Percentiles rank a stretch among this genome's conserved stretches.
These are phyloP conservation scores for Drosophila glabriapex DNA, from an alignment of 2,888 invertebrate genomes.

Conservation along the genomic window DNA sequence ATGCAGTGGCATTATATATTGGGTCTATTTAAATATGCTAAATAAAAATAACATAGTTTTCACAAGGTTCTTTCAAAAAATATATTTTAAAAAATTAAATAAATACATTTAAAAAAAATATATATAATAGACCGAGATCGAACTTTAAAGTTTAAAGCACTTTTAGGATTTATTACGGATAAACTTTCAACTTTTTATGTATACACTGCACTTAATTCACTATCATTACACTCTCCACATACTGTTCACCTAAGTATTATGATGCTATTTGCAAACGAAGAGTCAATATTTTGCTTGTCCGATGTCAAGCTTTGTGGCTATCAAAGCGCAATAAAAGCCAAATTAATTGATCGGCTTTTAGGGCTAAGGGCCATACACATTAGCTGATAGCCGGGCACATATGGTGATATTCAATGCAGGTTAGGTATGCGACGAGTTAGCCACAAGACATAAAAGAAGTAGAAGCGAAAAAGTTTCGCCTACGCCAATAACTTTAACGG, in stretches of 20 bases:
- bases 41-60: not conserved
- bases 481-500: constrained; percentile 41
- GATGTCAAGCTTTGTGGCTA: constrained; percentile 7
- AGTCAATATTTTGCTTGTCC: constrained; percentile 18
- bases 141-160: not conserved
- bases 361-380: constrained; percentile 36
- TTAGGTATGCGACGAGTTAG: constrained; percentile 52
- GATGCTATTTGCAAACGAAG: constrained; percentile 1
- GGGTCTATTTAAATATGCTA: not conserved
- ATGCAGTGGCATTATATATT: not conserved
- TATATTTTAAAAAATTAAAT: not conserved
- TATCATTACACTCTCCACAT: not conserved
- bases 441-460: constrained; percentile 47
- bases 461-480: constrained; percentile 53
- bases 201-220: not conserved
- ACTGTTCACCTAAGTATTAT: not conserved
- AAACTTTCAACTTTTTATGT: not conserved
- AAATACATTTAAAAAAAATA: not conserved
- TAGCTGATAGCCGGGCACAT: constrained; percentile 34
- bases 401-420: constrained; percentile 36
- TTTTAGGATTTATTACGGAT: not conserved
- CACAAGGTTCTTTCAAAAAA: not conserved
- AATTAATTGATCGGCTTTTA: constrained; percentile 69
- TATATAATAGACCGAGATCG: too few relatives aligned
- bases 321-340: constrained; percentile 12